These are phyloP conservation scores for Clostera curtula DNA, from an alignment of 2,888 invertebrate species.

Conservation along the genomic window DNA sequence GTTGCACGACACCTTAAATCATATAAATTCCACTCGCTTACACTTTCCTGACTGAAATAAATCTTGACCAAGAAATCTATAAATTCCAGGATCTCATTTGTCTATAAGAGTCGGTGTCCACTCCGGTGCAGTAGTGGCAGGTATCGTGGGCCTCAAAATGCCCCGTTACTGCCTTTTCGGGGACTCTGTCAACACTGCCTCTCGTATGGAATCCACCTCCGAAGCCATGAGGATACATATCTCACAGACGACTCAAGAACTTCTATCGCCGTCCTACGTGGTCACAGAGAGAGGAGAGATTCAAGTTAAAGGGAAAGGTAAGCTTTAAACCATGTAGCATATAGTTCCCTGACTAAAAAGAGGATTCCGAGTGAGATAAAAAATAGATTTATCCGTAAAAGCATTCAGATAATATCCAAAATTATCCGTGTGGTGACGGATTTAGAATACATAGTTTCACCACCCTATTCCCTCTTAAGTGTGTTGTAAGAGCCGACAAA, in stretches of 20 bases:
- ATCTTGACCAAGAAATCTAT: too few species aligned
- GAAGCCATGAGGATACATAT: slow-evolving; percentile 96
- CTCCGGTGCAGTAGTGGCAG: slow-evolving; percentile 93
- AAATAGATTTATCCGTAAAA: too few species aligned
- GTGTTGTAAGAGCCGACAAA: too few species aligned
- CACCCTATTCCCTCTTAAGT: too few species aligned
- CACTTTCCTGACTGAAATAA: too few species aligned
- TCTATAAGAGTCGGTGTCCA: slow-evolving; percentile 91
- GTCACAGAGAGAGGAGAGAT: slow-evolving; percentile 88
- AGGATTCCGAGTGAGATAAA: too few species aligned
- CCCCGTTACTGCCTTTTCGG: slow-evolving; percentile 92
- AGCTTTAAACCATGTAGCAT: slow-evolving; percentile 12
- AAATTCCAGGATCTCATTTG: slow-evolving; percentile 81
- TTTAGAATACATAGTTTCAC: too few species aligned
- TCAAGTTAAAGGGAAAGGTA: slow-evolving; percentile 93
- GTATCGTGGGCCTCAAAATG: slow-evolving; percentile 96
- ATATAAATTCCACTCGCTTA: too few species aligned
- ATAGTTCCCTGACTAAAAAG: background rate
- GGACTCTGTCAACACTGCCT: slow-evolving; percentile 93
- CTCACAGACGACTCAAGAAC: slow-evolving; percentile 88
- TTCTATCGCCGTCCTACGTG: slow-evolving; percentile 83
- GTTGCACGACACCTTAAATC: too few species aligned
- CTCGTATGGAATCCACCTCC: slow-evolving; percentile 94
- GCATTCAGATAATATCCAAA: too few species aligned
- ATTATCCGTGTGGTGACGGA: too few species aligned